phyloP scores from a whole-genome alignment of 2,113 vertebrate species.

The Tragelaphus imberbis region DNA sequence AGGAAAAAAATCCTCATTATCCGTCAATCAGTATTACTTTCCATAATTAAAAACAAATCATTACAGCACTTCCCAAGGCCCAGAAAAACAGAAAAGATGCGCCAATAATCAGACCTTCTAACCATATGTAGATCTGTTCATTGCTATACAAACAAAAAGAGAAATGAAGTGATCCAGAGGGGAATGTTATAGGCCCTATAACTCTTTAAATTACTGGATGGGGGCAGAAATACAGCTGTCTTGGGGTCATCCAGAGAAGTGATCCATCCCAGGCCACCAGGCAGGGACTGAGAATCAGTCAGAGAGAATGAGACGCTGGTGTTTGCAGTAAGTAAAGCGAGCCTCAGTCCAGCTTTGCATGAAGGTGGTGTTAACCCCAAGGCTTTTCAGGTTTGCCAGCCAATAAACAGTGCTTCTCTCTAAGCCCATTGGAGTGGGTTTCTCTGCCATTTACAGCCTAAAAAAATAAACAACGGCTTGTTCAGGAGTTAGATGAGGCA shows the following conservation, averaged over 20 bases:
- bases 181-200: background rate
- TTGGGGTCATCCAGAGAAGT: background rate
- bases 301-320: background rate
- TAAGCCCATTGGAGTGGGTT: background rate
- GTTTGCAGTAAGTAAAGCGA: accelerated
- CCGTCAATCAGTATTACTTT: background rate
- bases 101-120: background rate
- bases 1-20: background rate
- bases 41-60: background rate
- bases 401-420: background rate
- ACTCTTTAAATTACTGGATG: background rate
- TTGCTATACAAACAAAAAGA: background rate
- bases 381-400: background rate
- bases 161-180: background rate
- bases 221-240: accelerated
- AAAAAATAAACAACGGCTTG: background rate
- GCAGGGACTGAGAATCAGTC: background rate
- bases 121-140: accelerated
- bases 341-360: accelerated
- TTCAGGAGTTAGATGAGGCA: background rate
- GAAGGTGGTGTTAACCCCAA: accelerated
- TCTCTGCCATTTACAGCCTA: background rate
- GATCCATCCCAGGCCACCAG: accelerated
- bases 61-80: accelerated
- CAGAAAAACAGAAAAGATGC: background rate